Evolutionary conservation across 2,888 invertebrate species (phyloP).

Genomic region (Azorinus chamasolen): DNA sequence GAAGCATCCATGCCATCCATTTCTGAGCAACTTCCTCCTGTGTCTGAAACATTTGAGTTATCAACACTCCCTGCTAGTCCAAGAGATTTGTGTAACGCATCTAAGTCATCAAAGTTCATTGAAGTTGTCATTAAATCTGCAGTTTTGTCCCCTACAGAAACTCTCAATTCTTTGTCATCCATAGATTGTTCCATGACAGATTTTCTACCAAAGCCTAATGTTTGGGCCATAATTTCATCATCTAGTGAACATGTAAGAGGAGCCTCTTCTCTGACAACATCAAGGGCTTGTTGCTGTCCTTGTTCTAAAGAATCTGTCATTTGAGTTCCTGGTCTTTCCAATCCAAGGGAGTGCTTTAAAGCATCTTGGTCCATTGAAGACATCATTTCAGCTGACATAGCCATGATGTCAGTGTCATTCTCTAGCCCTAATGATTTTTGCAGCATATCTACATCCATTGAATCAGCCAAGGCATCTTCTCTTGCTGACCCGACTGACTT

Average conservation of each 20-base stretch:
- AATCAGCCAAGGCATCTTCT: constrained; percentile 51
- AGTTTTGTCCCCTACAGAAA: constrained; percentile 52
- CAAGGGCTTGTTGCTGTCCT: constrained; percentile 40
- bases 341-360: constrained; percentile 50
- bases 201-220: constrained; percentile 42
- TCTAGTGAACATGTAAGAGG: constrained; percentile 53
- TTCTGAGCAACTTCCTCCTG: constrained; percentile 38
- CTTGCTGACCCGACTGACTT: constrained; percentile 51
- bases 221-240: constrained; percentile 51
- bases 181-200: constrained; percentile 52
- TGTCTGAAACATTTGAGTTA: constrained; percentile 32
- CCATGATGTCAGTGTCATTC: constrained; percentile 32
- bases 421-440: constrained; percentile 32
- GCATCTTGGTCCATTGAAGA: constrained; percentile 62
- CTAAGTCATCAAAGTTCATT: constrained; percentile 59
- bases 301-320: constrained; percentile 62
- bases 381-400: constrained; percentile 20
- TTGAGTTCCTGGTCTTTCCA: constrained; percentile 53
- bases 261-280: constrained; percentile 42
- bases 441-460: constrained; percentile 58
- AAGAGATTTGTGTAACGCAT: constrained; percentile 60
- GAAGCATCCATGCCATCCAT: constrained; percentile 44
- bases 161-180: constrained; percentile 48
- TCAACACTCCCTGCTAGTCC: constrained; percentile 59
- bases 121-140: constrained; percentile 61